Evolutionary conservation across 2,888 invertebrate genomes (phyloP).

Genomic region (Caenorhabditis sp.): DNA sequence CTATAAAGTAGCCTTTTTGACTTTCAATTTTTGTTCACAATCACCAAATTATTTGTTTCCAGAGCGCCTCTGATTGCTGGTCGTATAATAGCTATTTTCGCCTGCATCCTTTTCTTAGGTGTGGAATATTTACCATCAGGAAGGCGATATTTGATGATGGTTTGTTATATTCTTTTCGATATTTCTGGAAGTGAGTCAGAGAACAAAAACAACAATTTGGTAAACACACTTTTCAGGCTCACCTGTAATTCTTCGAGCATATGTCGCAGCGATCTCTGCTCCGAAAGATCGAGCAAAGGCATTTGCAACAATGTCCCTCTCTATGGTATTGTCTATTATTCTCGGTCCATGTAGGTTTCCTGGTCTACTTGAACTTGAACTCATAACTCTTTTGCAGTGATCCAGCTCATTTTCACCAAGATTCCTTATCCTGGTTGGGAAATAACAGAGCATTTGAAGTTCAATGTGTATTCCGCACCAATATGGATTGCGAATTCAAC

Average conservation of each 20-base stretch:
- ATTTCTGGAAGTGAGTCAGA: slow-evolving; percentile 28
- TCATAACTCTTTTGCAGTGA: slow-evolving; percentile 33
- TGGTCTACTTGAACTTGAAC: background rate
- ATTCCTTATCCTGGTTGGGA: slow-evolving; percentile 54
- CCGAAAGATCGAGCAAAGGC: slow-evolving; percentile 38
- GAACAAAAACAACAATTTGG: no score
- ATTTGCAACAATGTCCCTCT: slow-evolving; percentile 30
- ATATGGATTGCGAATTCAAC: slow-evolving; percentile 51
- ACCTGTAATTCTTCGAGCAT: slow-evolving; percentile 40
- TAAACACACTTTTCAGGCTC: slow-evolving; percentile 14
- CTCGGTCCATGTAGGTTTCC: slow-evolving; percentile 35
- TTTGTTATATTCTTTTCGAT: slow-evolving; percentile 40
- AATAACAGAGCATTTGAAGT: slow-evolving; percentile 37
- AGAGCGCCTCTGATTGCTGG: slow-evolving; percentile 39
- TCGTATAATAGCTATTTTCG: slow-evolving; percentile 31
- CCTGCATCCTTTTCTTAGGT: slow-evolving; percentile 25
- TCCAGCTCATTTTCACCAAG: slow-evolving; percentile 51
- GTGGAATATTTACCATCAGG: slow-evolving; percentile 29
- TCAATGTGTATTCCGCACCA: slow-evolving; percentile 60
- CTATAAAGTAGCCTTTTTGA: slow-evolving; percentile 30
- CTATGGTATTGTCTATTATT: slow-evolving; percentile 38
- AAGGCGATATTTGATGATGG: slow-evolving; percentile 42
- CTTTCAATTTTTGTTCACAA: background rate
- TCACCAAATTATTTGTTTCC: background rate
- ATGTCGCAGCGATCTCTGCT: slow-evolving; percentile 35